These are phyloP conservation scores for Ecliptopera silaceata DNA, from an alignment of 2,888 invertebrate species.

Conservation along the genomic window DNA sequence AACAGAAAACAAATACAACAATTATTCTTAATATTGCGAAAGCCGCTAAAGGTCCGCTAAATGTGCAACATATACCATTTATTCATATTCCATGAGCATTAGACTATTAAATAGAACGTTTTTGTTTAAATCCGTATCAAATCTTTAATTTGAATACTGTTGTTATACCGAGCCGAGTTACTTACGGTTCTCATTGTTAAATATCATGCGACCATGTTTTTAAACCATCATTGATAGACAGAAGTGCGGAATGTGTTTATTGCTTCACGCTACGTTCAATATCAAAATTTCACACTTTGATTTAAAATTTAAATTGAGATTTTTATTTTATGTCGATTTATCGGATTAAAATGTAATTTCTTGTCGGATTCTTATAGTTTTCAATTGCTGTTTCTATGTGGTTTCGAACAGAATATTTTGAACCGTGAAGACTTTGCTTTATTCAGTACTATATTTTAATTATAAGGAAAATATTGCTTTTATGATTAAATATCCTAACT, in stretches of 20 bases:
- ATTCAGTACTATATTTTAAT: no score
- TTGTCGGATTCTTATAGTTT: background rate
- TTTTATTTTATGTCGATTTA: slow-evolving; percentile 32
- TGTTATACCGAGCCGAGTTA: slow-evolving; percentile 72
- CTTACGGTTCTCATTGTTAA: slow-evolving; percentile 70
- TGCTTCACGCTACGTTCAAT: slow-evolving; percentile 69
- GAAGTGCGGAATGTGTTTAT: slow-evolving; percentile 73
- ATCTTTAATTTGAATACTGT: slow-evolving; percentile 79
- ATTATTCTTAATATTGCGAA: no score
- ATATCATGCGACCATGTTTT: slow-evolving; percentile 63
- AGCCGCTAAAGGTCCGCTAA: slow-evolving; percentile 14
- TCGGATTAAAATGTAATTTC: slow-evolving; percentile 25
- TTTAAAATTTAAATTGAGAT: slow-evolving; percentile 45
- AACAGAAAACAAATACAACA: no score
- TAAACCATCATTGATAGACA: slow-evolving; percentile 35
- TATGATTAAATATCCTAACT: no score
- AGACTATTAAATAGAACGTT: slow-evolving; percentile 80
- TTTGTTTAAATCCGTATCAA: slow-evolving; percentile 80
- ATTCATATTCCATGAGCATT: slow-evolving; percentile 67
- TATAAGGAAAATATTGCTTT: no score
- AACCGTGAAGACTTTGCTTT: no score
- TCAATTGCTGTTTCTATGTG: background rate
- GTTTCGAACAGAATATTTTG: no score
- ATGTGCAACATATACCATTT: slow-evolving; percentile 39
- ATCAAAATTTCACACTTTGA: slow-evolving; percentile 64